These are phyloP conservation scores for Tromatobia lineatoria DNA, from an alignment of 2,888 invertebrate genomes.

Conservation along the genomic window DNA sequence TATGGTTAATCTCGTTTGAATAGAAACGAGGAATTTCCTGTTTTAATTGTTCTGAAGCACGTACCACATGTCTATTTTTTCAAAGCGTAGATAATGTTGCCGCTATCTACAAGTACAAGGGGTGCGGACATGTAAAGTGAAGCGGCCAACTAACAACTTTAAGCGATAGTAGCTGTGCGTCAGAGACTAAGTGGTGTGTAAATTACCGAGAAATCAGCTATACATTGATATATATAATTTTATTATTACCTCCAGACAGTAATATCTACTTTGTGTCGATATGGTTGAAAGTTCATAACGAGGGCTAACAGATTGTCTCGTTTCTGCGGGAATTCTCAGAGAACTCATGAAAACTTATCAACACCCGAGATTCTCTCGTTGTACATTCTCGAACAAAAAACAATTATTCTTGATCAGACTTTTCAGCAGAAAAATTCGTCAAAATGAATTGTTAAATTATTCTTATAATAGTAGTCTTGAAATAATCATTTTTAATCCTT, in stretches of 20 bases:
- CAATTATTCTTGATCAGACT: no score
- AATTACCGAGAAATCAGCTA: conserved; percentile 18
- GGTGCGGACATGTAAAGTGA: neutral
- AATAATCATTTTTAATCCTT: no score
- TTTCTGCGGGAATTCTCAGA: conserved; percentile 24
- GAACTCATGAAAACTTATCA: conserved; percentile 47
- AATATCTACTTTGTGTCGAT: neutral
- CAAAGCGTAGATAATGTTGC: conserved; percentile 29
- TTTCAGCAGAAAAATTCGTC: no score
- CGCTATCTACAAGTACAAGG: neutral
- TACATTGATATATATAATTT: conserved; percentile 13
- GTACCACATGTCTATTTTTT: conserved; percentile 12
- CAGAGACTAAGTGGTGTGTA: conserved; percentile 39
- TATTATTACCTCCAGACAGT: neutral
- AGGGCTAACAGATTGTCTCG: neutral
- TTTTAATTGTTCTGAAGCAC: conserved; percentile 18
- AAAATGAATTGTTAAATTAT: no score
- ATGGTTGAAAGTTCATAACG: conserved; percentile 47
- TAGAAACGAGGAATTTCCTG: conserved; percentile 11
- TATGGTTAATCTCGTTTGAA: neutral
- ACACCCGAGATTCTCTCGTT: neutral
- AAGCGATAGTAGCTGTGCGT: conserved; percentile 58
- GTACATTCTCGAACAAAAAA: neutral
- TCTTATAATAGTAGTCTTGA: no score
- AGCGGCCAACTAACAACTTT: conserved; percentile 28